Conservation (phyloP, 2,797 vertebrate genomes). For the Toxotes lorentzi region DNA sequence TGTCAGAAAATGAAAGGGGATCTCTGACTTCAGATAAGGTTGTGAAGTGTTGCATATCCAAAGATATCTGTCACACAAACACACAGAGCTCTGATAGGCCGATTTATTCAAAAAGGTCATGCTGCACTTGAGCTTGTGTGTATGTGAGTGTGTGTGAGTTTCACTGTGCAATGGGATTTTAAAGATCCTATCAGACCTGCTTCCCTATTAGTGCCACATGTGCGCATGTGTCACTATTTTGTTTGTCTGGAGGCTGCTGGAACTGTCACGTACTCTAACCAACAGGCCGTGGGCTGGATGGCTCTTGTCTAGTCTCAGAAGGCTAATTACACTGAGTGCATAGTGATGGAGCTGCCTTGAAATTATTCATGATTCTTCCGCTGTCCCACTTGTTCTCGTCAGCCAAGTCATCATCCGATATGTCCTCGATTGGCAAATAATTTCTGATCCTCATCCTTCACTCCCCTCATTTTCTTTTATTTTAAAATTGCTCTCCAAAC, state of each 20-base stretch:
- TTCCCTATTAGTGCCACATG: slow-evolving; percentile 14
- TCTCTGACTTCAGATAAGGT: slow-evolving; percentile 68
- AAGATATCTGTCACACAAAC: slow-evolving; percentile 69
- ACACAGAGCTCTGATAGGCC: slow-evolving; percentile 54
- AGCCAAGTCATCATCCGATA: slow-evolving; percentile 40
- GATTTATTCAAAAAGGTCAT: slow-evolving; percentile 74
- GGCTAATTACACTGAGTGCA: slow-evolving; percentile 64
- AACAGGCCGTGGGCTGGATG: slow-evolving; percentile 9
- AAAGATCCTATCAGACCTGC: slow-evolving; percentile 53
- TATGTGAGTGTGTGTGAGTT: slow-evolving; percentile 23
- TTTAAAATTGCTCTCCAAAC: slow-evolving; percentile 17
- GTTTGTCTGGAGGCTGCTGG: slow-evolving; percentile 17
- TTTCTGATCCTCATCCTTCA: slow-evolving; percentile 29
- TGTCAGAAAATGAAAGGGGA: slow-evolving; percentile 69
- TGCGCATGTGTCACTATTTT: slow-evolving; percentile 1
- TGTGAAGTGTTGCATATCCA: slow-evolving; percentile 70
- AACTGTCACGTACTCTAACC: not conserved
- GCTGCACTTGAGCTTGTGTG: slow-evolving; percentile 35
- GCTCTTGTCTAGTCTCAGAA: slow-evolving; percentile 44
- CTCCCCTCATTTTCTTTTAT: slow-evolving; percentile 13
- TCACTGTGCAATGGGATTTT: slow-evolving; percentile 36
- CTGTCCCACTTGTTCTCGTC: slow-evolving; percentile 51
- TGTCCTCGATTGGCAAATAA: slow-evolving; percentile 19
- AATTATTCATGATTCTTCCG: slow-evolving; percentile 60
- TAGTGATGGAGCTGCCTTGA: slow-evolving; percentile 42